Conservation (phyloP, 1,140 invertebrate species). For the Megathymus violae region DNA sequence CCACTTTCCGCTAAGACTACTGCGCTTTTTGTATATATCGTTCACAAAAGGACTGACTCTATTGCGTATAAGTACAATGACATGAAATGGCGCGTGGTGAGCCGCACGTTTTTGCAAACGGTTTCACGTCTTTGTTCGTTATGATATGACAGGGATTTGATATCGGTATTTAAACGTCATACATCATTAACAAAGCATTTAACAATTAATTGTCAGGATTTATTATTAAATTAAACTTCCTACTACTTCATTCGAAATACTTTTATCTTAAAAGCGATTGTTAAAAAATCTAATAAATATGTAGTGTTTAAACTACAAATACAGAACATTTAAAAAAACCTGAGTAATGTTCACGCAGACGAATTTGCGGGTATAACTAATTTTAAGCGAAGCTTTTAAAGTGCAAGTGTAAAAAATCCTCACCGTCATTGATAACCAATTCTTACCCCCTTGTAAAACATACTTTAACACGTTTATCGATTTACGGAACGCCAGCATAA, state of each 20-base stretch:
- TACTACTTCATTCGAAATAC: too few relatives aligned
- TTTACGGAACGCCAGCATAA: too few relatives aligned
- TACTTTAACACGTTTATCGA: too few relatives aligned
- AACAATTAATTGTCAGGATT: background rate
- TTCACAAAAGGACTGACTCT: slow-evolving; percentile 18
- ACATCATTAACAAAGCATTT: slow-evolving; percentile 3
- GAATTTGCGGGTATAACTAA: background rate
- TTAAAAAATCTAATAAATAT: too few relatives aligned
- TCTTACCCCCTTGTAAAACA: too few relatives aligned
- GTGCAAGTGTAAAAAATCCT: background rate
- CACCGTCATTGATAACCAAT: too few relatives aligned
- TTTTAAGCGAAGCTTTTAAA: too few relatives aligned
- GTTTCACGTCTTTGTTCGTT: background rate
- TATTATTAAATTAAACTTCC: background rate
- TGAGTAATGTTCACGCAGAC: too few relatives aligned
- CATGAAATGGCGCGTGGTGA: background rate
- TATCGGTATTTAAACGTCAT: slow-evolving; percentile 12
- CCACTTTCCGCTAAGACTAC: slow-evolving; percentile 38
- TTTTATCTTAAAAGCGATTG: too few relatives aligned
- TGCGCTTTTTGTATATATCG: slow-evolving; percentile 27
- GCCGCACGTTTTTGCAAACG: slow-evolving; percentile 4
- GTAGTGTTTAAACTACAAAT: too few relatives aligned
- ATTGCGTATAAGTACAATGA: background rate
- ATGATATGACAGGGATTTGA: slow-evolving; percentile 7
- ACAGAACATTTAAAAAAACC: too few relatives aligned